Base-by-base conservation (phyloP, 2,888 invertebrate genomes). In the Mimumesa dahlbomi region DNA sequence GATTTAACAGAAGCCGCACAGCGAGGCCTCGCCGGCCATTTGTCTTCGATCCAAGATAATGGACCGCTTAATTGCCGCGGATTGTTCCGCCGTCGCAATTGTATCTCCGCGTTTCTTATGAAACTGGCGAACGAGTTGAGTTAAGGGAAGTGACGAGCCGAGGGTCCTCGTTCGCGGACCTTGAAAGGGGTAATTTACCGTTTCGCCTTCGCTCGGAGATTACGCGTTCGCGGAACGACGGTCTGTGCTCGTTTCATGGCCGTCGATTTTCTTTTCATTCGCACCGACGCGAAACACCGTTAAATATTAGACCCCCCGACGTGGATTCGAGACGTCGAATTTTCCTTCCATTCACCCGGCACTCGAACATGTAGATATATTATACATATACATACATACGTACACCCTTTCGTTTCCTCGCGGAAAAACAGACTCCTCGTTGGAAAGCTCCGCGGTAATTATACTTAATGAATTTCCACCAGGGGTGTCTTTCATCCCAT, bases 121-220 rank as follows among this genome's bases (percentile, higher is more conserved):
- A 22, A 36, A 25, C 45, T 19, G 18, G 6, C n/a, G n/a, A n/a
- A n/a, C n/a, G n/a, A n/a, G n/a, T n/a, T n/a, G n/a, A n/a, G n/a
- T n/a, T n/a, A 4, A n/a, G 16, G 9, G 31, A 3, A 11, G 2
- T 14, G 16, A 36, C 13, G 7, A 19, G 19, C 13, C 18, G 14
- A 14, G 11, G 9, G 3, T 7, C 13, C 18, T 40, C 40, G 16
- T 40, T 11, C 34, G 4, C 0, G 16, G 16, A 14, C 7, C 16
- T 40, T 40, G 50, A 52, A 43, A 59, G 18, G 25, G 34, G 43
- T 52, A 43, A 59, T 59, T 59, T 25, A 18, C 57, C 18, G 46
- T n/a, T 21, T 4, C 11, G 2, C 21, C 38, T 9, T 34, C 11
- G 6, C 11, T 11, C 16, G 3, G 34, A n/a, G 34, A 34, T 34